Evolutionary conservation across 2,888 invertebrate species (phyloP).

Genomic region (Nomada fabriciana): DNA sequence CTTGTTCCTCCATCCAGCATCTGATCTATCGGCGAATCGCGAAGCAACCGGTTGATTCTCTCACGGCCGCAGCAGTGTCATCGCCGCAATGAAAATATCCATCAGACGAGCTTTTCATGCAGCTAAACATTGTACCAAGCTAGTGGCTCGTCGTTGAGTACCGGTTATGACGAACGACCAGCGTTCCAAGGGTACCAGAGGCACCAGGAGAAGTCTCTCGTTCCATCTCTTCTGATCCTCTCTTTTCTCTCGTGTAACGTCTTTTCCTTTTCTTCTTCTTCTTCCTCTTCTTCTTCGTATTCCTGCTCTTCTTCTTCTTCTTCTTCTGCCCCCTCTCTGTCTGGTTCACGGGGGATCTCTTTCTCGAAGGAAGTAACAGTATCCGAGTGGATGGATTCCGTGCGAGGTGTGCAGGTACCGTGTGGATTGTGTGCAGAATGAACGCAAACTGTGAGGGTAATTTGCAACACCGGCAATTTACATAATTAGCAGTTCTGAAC

Average conservation of each 20-base stretch:
- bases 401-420: slow-evolving; percentile 79
- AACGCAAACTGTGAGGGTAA: slow-evolving; percentile 84
- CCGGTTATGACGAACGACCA: slow-evolving; percentile 69
- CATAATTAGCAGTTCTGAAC: slow-evolving; percentile 84
- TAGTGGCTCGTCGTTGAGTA: slow-evolving; percentile 67
- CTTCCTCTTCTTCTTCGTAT: neutral
- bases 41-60: slow-evolving; percentile 7
- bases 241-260: slow-evolving; percentile 16
- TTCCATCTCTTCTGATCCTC: slow-evolving; percentile 35
- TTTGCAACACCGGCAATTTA: slow-evolving; percentile 85
- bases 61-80: slow-evolving; percentile 42
- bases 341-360: slow-evolving; percentile 21
- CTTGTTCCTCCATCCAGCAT: no score
- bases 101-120: slow-evolving; percentile 46
- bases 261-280: slow-evolving; percentile 4
- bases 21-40: neutral
- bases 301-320: slow-evolving; percentile 10
- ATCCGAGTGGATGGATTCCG: slow-evolving; percentile 80
- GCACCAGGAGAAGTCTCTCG: slow-evolving; percentile 37
- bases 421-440: slow-evolving; percentile 84
- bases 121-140: slow-evolving; percentile 61
- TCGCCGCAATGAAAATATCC: slow-evolving; percentile 59
- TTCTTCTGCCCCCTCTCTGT: neutral
- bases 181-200: slow-evolving; percentile 29
- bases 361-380: slow-evolving; percentile 78